Conservation (phyloP, 2,797 vertebrate genomes). For the Manis pentadactyla region DNA sequence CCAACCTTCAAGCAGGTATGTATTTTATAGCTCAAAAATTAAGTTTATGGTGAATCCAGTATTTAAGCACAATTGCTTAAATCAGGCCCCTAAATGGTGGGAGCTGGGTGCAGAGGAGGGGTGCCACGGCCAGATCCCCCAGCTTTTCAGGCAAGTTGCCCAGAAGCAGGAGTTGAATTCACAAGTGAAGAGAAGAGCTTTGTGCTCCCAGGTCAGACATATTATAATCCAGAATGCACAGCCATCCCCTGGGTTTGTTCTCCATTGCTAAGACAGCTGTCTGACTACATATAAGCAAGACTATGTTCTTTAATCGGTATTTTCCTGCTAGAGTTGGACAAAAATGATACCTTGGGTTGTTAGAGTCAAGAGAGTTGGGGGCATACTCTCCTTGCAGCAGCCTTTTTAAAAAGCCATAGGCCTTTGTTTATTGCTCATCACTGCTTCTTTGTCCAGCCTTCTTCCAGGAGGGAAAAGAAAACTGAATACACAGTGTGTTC, state of each 20-base stretch:
- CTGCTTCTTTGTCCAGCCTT: not conserved
- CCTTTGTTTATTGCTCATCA: not conserved
- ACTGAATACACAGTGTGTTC: not conserved
- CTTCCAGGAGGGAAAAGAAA: not conserved
- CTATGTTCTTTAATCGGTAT: not conserved
- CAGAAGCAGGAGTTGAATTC: not conserved
- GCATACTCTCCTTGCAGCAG: accelerated
- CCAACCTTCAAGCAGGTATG: not conserved
- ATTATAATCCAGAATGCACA: not conserved
- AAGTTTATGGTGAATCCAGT: not conserved
- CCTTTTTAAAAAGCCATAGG: not conserved
- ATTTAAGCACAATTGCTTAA: not conserved
- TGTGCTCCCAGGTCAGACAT: not conserved
- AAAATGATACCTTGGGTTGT: not conserved
- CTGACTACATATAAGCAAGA: not conserved
- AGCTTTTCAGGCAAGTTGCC: constrained; percentile 13
- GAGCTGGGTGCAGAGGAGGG: not conserved
- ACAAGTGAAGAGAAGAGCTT: not conserved
- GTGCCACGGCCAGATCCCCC: not conserved
- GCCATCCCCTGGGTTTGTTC: no score
- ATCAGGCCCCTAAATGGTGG: not conserved
- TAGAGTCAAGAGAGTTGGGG: not conserved
- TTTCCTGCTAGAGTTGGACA: not conserved
- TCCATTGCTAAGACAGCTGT: not conserved
- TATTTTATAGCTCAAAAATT: not conserved